Evolutionary conservation across 1,140 invertebrate species (phyloP), one percentile per base, ranked within the genome.

Genomic region (Heterodera carotae): DNA sequence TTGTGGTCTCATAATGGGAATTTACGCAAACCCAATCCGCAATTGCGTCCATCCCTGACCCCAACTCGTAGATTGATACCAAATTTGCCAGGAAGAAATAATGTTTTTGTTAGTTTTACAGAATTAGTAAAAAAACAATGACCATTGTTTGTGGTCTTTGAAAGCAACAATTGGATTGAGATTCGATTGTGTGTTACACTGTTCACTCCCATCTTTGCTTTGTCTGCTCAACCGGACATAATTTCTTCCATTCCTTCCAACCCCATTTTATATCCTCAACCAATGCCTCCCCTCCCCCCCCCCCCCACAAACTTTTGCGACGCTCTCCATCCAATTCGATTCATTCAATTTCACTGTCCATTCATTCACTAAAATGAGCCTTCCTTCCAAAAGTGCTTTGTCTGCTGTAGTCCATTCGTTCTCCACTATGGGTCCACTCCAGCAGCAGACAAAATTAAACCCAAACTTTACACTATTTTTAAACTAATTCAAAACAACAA

Each of bases 191-290:
- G 6, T 12, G 39, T 43, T 12, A 6, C 12, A 12, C 39, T 56
- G 48, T 56, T 56, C 48, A 56, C 18, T 56, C 48, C 48, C 39
- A 43, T 12, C 39, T 22, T 56, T 22, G 48, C 48, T 56, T 56
- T 56, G 48, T 56, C 48, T 56, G 48, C 48, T 18, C 48, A 56
- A 56, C 48, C 48, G 48, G 48, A 56, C 48, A 53, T 53, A 53
- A 53, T 53, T 15, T 18, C 15, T 22, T 22, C 12, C 18, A 10
- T 5, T 43, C 12, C 12, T 53, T 53, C 48, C 48, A 10, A 53
- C 48, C 48, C 48, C 48, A 53, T 53, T 53, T 53, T 53, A 53
- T 53, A 53, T 53, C 48, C 48, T 53, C 39, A 6, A 39, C 12
- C 39, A 6, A 39, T 2, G 2, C 39, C 39, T 22, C 18, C 48